Evolutionary conservation across 2,113 vertebrate genomes (phyloP), one percentile per base, ranked within the genome.

Genomic region (Myotis brandtii): DNA sequence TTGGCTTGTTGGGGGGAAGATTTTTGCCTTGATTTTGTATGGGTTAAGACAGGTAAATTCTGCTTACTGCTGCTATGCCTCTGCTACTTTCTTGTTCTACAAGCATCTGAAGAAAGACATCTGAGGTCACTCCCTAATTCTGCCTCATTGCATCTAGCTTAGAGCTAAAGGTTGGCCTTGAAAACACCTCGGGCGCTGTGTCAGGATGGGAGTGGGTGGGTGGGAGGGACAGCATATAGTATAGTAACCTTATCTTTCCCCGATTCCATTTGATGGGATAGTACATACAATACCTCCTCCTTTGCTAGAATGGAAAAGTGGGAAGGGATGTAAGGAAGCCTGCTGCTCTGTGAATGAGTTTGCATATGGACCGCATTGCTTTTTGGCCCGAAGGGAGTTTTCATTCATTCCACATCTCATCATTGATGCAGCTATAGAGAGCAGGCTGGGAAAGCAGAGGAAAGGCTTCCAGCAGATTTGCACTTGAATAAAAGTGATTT

Each of bases 371-470:
- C 62, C n/a, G 77, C 90, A 56, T 83, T 95, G 89, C 37, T 97
- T 95, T 94, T 89, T 98, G 97, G 89, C 92, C 85, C 64, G 80
- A 88, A 43, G 84, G 64, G 32, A 91, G 59, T 93, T 98, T 98
- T 43, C 2, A 96, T 98, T 96, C 64, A 92, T 98, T 97, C 95
- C 84, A 86, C 21, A 6, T 2, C 25, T 96, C 92, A 46, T 94
- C 97, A 97, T 89, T 97, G 93, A 95, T 96, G 95, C 89, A 93
- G 87, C 66, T 94, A 79, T 86, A 80, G 76, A 87, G 59, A 62
- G 48, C 46, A 85, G 79, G 62, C 76, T 93, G 64, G 89, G 77
- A 90, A 97, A 96, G 89, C 85, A 84, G 62, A 86, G 89, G 95
- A 85, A 90, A 91, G 96, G 69, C 89, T 87, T 95, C 89, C 70